A percentile compares a stretch with the other conserved stretches of the same genome.
Evolutionary conservation across 2,888 invertebrate genomes (phyloP).

Genomic region (Apodemia zela): DNA sequence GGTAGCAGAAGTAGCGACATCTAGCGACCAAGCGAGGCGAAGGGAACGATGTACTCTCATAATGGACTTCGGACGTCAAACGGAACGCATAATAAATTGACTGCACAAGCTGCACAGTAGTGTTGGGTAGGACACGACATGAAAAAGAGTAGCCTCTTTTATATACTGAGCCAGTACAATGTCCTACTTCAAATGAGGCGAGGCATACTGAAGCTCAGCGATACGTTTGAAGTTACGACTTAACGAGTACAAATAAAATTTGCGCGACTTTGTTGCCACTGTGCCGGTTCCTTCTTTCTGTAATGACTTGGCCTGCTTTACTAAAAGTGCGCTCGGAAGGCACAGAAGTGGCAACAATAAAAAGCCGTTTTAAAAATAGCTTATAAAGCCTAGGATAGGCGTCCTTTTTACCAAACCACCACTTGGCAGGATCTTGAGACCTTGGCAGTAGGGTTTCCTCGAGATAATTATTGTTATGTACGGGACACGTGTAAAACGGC

Average conservation of each 20-base stretch:
- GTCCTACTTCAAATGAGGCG: too few relatives aligned
- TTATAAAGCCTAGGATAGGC: constrained; percentile 20
- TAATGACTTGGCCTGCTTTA: background rate
- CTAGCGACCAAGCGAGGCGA: background rate
- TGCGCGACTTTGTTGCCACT: background rate
- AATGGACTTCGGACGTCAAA: too few relatives aligned
- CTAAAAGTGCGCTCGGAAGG: constrained; percentile 16
- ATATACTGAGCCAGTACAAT: too few relatives aligned
- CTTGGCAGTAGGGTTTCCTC: constrained; percentile 21
- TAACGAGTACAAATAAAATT: background rate
- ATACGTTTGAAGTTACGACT: too few relatives aligned
- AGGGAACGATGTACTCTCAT: background rate
- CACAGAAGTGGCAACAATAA: constrained; percentile 20
- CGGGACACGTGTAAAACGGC: too few relatives aligned
- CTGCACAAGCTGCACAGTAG: too few relatives aligned
- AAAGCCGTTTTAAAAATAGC: background rate
- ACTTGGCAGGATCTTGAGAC: constrained; percentile 21
- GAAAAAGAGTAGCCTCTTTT: too few relatives aligned
- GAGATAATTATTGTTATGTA: constrained; percentile 20
- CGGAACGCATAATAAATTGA: too few relatives aligned
- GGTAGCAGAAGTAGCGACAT: constrained; percentile 2
- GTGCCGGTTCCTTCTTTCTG: background rate
- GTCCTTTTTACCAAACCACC: constrained; percentile 23
- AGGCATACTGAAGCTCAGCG: too few relatives aligned
- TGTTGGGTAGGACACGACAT: too few relatives aligned